Percentiles rank a stretch among this genome's conserved stretches.
Evolutionary conservation across 1,140 invertebrate species (phyloP).

Genomic region (Sipha flava): DNA sequence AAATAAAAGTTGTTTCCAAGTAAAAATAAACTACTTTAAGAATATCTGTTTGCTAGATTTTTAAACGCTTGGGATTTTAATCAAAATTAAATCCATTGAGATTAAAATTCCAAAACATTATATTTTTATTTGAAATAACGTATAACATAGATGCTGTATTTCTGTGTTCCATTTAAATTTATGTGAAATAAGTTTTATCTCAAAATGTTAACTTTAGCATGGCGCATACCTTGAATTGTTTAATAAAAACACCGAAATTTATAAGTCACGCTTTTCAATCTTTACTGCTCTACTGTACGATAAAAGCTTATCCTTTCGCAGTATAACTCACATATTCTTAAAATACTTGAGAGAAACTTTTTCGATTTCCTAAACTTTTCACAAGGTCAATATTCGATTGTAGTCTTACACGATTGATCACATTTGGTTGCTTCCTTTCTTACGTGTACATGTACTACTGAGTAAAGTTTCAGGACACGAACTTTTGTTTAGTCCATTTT

Average conservation of each 20-base stretch:
- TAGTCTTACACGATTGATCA: slow-evolving; percentile 6
- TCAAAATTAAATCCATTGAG: too few relatives aligned
- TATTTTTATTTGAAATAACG: neutral
- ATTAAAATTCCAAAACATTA: too few relatives aligned
- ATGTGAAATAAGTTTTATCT: neutral
- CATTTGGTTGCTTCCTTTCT: neutral
- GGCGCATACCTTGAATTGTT: neutral
- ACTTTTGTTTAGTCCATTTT: neutral
- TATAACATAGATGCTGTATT: too few relatives aligned
- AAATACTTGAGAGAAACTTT: slow-evolving; percentile 11
- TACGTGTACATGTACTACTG: neutral
- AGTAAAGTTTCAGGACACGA: neutral
- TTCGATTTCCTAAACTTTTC: slow-evolving; percentile 18
- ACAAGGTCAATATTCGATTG: slow-evolving; percentile 12
- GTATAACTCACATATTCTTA: neutral
- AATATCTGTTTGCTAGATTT: too few relatives aligned
- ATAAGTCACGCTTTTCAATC: neutral
- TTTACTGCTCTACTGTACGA: neutral
- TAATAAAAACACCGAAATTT: slow-evolving; percentile 1
- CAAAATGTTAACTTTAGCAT: neutral
- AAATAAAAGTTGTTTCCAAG: too few relatives aligned
- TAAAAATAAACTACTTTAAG: too few relatives aligned
- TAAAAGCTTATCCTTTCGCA: neutral
- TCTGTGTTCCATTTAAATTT: neutral
- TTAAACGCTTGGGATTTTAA: too few relatives aligned